Evolutionary conservation across 2,797 vertebrate genomes (phyloP).

Genomic region (Orestias chungarensis): DNA sequence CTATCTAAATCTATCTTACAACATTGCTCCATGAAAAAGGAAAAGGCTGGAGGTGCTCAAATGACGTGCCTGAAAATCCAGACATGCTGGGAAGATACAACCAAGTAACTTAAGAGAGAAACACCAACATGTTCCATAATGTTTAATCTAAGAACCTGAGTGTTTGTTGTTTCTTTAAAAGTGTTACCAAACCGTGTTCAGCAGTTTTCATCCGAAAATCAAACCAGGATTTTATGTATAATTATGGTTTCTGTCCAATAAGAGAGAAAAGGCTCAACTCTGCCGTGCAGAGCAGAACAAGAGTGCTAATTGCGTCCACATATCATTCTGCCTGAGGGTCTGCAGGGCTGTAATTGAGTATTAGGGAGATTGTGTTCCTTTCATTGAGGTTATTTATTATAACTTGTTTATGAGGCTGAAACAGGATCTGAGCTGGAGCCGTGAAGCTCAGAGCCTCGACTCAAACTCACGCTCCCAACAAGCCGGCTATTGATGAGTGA

Average conservation of each 20-base stretch:
- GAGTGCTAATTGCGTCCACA: slow-evolving; percentile 40
- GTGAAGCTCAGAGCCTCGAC: slow-evolving; percentile 14
- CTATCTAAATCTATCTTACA: not conserved
- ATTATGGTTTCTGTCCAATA: not conserved
- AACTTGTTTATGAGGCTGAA: slow-evolving; percentile 51
- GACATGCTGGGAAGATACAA: not conserved
- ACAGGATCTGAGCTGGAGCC: slow-evolving; percentile 32
- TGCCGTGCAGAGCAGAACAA: slow-evolving; percentile 14
- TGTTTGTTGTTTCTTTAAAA: not conserved
- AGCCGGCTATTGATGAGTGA: slow-evolving; percentile 3
- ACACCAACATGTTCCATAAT: not conserved
- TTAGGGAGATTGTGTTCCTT: slow-evolving; percentile 42
- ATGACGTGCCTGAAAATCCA: not conserved
- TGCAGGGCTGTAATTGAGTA: slow-evolving; percentile 43
- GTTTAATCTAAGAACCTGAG: not conserved
- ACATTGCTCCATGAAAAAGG: not conserved
- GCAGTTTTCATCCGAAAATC: not conserved
- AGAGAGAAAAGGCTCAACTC: not conserved
- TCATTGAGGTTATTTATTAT: slow-evolving; percentile 53
- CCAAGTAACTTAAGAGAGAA: too few species aligned
- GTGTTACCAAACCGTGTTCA: not conserved
- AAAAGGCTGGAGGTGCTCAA: not conserved
- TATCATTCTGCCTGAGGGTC: slow-evolving; percentile 30
- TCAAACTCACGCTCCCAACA: slow-evolving; percentile 17
- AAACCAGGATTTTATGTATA: not conserved